Evolutionary conservation across 2,797 vertebrate species (phyloP).

Genomic region (Eospalax fontanierii): DNA sequence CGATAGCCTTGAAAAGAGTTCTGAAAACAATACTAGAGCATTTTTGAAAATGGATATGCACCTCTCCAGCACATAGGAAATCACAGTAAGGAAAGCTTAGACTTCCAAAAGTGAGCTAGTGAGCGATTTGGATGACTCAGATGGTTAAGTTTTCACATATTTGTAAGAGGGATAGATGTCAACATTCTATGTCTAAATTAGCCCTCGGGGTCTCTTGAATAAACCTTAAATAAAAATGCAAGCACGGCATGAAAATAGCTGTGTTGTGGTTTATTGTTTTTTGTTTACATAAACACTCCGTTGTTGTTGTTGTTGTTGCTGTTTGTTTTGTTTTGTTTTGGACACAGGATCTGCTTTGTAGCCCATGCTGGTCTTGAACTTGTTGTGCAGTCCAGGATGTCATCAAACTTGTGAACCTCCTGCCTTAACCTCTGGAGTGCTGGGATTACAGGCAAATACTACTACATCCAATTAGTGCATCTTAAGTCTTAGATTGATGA

Average conservation of each 20-base stretch:
- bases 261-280: background rate
- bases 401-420: background rate
- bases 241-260: background rate
- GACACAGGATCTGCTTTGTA: background rate
- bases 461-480: background rate
- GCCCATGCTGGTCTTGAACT: background rate
- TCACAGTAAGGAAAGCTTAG: background rate
- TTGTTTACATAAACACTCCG: background rate
- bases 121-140: background rate
- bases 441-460: background rate
- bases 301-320: no score
- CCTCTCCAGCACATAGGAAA: background rate
- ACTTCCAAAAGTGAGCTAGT: background rate
- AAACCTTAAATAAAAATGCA: background rate
- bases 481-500: background rate
- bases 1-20: background rate
- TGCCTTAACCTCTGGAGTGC: background rate
- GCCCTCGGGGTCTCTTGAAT: background rate
- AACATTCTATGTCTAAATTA: background rate
- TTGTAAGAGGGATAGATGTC: background rate
- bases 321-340: background rate
- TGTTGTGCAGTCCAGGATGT: background rate
- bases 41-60: background rate
- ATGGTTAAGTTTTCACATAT: background rate
- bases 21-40: background rate